Evolutionary conservation across 2,888 invertebrate genomes (phyloP), one percentile per base, ranked within the genome.

Genomic region (Scaptodrosophila latifasciaeformis): DNA sequence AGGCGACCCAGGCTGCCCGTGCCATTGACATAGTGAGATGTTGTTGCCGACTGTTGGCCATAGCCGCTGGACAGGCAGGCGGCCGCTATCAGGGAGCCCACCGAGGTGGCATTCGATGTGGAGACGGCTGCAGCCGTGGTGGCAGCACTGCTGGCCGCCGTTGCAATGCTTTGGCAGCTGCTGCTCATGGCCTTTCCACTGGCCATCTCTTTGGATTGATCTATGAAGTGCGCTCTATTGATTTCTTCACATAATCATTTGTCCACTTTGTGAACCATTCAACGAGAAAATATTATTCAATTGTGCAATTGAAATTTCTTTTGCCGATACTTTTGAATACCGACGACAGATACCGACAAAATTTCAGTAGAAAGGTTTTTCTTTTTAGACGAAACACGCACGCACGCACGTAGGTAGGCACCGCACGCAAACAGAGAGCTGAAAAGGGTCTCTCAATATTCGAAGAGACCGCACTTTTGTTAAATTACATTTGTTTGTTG

Each of bases 1-100:
- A 85, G 72, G 59, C 85, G 82, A 19, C 83, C 85, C 65, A 85
- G 67, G 66, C 85, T 85, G 54, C 85, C 85, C 54, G 85, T 85
- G 46, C 85, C 85, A 64, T 84, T 83, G 49, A 85, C 71, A 65
- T 85, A 85, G 54, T 82, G 82, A 15, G 66, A 60, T 3, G 65
- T 5, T 3, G 24, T 24, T 7, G 24, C 45, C 49, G 54, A 37
- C 31, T 45, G 44, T 48, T 67, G 64, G 17, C 37, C 37, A 9
- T 37, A 37, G 10, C 37, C 37, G 17, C 13, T 37, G 18, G 69
- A 64, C 49, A 64, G 49, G 62, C 71, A 71, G 48, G 70, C 67
- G 35, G 74, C 78, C 4, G 77, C 74, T 15, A 74, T 68, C 2
- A 76, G 56, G 3, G 74, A 72, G 5, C 77, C 77, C 37, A 74